Percentiles rank a stretch among this genome's conserved stretches.
These are phyloP conservation scores for Pan paniscus DNA, from an alignment of 2,113 vertebrate species.

Conservation along the genomic window DNA sequence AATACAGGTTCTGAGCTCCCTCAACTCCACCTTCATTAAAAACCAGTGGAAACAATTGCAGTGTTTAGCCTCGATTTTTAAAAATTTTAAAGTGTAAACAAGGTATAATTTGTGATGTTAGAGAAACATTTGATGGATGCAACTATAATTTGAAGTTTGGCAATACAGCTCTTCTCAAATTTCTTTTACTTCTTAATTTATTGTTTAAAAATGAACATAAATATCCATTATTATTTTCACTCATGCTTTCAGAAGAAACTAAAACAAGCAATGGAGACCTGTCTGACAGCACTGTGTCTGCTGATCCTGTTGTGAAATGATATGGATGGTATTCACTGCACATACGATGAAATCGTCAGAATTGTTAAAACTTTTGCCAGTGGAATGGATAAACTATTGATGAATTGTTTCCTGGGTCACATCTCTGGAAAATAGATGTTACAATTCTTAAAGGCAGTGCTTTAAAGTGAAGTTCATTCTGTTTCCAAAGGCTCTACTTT, in stretches of 20 bases:
- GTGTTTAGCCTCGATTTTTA: neutral
- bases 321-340: constrained; percentile 7
- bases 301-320: constrained; percentile 86
- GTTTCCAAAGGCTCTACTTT: constrained; percentile 65
- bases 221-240: constrained; percentile 40
- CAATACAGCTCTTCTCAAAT: neutral
- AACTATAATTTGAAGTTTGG: constrained; percentile 26
- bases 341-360: neutral
- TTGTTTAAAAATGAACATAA: constrained; percentile 1
- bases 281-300: constrained; percentile 50
- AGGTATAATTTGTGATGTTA: neutral
- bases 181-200: neutral
- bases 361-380: neutral
- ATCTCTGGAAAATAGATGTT: constrained; percentile 44
- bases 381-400: constrained; percentile 60
- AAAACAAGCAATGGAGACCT: constrained; percentile 82
- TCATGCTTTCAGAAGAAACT: constrained; percentile 81
- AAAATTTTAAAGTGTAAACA: neutral
- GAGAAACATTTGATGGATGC: neutral
- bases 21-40: neutral
- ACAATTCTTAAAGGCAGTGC: constrained; percentile 32
- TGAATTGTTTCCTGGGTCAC: constrained; percentile 55
- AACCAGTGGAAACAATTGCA: neutral
- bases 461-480: constrained; percentile 41
- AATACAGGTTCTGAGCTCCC: neutral